A percentile compares a stretch with the other conserved stretches of the same genome.
Evolutionary conservation across 1,140 invertebrate genomes (phyloP).

Genomic region (Penaeus vannamei): DNA sequence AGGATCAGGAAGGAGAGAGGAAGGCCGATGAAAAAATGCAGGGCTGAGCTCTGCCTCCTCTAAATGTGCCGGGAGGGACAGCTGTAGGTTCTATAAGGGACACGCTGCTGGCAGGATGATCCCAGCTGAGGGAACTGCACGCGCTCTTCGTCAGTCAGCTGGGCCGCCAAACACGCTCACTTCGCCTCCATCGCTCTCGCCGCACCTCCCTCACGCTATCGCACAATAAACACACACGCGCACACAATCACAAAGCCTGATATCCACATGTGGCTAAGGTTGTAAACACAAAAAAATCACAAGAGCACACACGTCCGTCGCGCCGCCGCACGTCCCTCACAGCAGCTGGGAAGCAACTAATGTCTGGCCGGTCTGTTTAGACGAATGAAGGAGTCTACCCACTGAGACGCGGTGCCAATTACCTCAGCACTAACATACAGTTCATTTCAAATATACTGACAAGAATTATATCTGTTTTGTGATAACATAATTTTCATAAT

Average conservation of each 20-base stretch:
- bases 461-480: too few relatives aligned
- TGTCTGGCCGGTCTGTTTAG: conserved; percentile 47
- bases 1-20: too few relatives aligned
- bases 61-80: neutral
- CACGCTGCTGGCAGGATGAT: conserved; percentile 28
- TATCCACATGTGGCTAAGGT: neutral
- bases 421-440: neutral
- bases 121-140: conserved; percentile 33
- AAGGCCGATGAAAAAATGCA: too few relatives aligned
- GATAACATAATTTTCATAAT: too few relatives aligned
- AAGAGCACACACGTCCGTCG: conserved; percentile 37
- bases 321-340: conserved; percentile 42
- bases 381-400: conserved; percentile 41
- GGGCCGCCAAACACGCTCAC: neutral
- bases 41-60: too few relatives aligned
- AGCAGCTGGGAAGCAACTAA: conserved; percentile 63
- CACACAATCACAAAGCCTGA: neutral
- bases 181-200: neutral
- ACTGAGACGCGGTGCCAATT: conserved; percentile 21
- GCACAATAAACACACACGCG: conserved; percentile 6
- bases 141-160: conserved; percentile 25
- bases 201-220: too few relatives aligned
- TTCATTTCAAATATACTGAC: too few relatives aligned
- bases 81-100: neutral
- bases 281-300: conserved; percentile 8